These are phyloP conservation scores for Luperina testacea DNA, from an alignment of 2,888 invertebrate species.

Conservation along the genomic window DNA sequence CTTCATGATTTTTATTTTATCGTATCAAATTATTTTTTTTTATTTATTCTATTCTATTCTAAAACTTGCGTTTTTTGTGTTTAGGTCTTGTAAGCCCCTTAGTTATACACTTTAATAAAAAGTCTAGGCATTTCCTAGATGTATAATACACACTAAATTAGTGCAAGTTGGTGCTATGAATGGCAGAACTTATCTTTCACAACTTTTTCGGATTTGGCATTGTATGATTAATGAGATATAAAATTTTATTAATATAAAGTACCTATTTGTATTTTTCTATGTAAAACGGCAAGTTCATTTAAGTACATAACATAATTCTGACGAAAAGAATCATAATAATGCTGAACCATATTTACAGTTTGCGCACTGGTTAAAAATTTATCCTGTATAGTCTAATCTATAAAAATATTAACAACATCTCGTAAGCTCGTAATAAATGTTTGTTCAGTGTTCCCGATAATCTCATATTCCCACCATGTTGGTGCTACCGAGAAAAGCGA, in stretches of 20 bases:
- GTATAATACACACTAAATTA: neutral
- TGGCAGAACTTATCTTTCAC: neutral
- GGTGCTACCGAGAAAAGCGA: conserved; percentile 3
- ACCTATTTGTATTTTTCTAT: too few species aligned
- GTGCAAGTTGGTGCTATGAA: neutral
- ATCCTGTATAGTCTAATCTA: neutral
- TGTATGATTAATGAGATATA: too few species aligned
- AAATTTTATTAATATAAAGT: too few species aligned
- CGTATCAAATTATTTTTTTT: too few species aligned
- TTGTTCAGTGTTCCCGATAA: conserved; percentile 16
- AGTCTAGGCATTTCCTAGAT: neutral
- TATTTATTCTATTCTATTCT: too few species aligned
- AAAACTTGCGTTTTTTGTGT: too few species aligned
- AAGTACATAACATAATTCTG: neutral
- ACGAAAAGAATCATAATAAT: neutral
- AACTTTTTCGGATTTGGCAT: neutral
- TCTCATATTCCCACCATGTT: conserved; percentile 15
- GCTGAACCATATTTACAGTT: neutral
- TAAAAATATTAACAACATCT: conserved; percentile 10
- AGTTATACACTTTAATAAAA: neutral
- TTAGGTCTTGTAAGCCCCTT: too few species aligned
- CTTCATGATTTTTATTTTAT: too few species aligned
- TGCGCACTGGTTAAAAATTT: neutral
- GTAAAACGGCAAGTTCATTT: too few species aligned
- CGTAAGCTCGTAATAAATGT: conserved; percentile 30